Percentiles rank a stretch among this genome's conserved stretches.
Evolutionary conservation across 2,888 invertebrate genomes (phyloP).

Genomic region (Operophtera brumata): DNA sequence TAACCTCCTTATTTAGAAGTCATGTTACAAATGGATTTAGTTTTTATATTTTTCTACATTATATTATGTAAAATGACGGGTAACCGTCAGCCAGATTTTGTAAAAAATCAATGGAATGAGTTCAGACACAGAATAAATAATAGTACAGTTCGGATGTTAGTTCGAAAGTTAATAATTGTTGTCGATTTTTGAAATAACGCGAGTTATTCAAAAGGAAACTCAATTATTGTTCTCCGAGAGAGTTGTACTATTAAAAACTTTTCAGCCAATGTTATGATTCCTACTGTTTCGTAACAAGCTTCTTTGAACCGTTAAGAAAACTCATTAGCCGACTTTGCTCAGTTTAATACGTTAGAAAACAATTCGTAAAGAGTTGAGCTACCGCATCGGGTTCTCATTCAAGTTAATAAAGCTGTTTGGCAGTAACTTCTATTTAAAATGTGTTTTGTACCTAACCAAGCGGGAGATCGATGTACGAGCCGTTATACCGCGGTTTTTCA

Average conservation of each 20-base stretch:
- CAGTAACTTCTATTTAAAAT: too few relatives aligned
- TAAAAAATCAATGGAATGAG: not conserved
- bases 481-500: too few relatives aligned
- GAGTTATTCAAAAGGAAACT: constrained; percentile 19
- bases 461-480: too few relatives aligned
- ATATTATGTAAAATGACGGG: not conserved
- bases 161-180: constrained; percentile 9
- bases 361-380: not conserved
- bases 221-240: constrained; percentile 14
- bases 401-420: not conserved
- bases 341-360: constrained; percentile 4
- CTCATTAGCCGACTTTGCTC: constrained; percentile 25
- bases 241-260: constrained; percentile 17
- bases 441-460: too few relatives aligned
- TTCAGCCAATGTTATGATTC: constrained; percentile 26
- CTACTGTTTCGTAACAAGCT: constrained; percentile 18
- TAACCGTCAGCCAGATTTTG: not conserved
- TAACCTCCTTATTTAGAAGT: too few relatives aligned
- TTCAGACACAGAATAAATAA: too few relatives aligned
- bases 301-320: constrained; percentile 20
- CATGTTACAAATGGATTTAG: too few relatives aligned
- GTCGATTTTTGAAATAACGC: constrained; percentile 19
- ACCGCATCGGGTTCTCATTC: not conserved
- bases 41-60: not conserved
- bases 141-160: too few relatives aligned